phyloP scores from a whole-genome alignment of 2,888 invertebrate species.

The Nemotelus nigrinus region DNA sequence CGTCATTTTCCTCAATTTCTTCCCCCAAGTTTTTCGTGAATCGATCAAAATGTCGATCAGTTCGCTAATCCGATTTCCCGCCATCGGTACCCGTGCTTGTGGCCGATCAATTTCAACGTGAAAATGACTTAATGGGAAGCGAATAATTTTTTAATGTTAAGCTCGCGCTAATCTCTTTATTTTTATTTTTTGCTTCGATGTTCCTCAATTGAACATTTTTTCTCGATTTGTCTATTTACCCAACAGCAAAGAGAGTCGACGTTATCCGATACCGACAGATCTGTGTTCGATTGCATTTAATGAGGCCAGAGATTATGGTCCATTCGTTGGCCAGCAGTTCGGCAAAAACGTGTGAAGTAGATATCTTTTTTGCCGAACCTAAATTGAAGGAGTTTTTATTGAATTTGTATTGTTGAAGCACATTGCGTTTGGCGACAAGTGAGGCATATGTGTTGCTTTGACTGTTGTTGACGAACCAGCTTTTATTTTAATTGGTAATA shows the following conservation, averaged over 20 bases:
- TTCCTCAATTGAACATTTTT: neutral
- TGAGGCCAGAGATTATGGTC: slow-evolving; percentile 6
- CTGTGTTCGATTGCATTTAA: neutral
- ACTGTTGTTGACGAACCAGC: neutral
- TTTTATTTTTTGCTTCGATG: neutral
- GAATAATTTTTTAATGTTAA: slow-evolving; percentile 11
- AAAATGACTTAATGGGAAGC: slow-evolving; percentile 39
- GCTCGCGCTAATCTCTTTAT: neutral
- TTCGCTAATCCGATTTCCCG: slow-evolving; percentile 12
- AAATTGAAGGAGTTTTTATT: too few relatives aligned
- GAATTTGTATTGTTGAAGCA: too few relatives aligned
- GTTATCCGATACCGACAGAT: neutral
- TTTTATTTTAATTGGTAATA: neutral
- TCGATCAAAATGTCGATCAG: too few relatives aligned
- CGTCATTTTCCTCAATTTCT: slow-evolving; percentile 14
- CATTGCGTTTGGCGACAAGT: neutral
- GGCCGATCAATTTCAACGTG: slow-evolving; percentile 32
- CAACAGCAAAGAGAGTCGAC: neutral
- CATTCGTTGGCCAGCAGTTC: neutral
- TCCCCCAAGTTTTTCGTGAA: slow-evolving; percentile 11
- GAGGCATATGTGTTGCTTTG: neutral
- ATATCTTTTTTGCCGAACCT: neutral
- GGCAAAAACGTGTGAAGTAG: neutral
- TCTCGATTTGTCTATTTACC: slow-evolving; percentile 1
- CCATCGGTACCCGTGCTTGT: neutral